Base-by-base conservation (phyloP, 2,888 invertebrate genomes). In the Mimas tiliae region DNA sequence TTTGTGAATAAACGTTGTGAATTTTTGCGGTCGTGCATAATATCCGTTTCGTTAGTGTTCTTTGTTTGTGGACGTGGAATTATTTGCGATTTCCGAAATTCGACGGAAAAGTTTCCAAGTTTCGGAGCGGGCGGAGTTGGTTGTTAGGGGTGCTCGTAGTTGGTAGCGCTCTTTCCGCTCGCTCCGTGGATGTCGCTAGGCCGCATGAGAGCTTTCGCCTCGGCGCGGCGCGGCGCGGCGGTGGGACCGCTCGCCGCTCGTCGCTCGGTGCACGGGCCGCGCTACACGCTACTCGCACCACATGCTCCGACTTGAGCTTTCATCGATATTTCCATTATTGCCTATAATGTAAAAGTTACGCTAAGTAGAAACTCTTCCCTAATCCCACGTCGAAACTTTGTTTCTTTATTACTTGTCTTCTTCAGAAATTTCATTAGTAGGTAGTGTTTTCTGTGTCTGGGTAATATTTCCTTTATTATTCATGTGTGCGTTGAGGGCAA, bases 31-130 rank as follows among this genome's bases (percentile, higher is more conserved):
- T 79, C 78, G 84, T 85, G 84, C 72, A 76, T 80, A 77, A 73
- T 72, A 70, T 66, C 68, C 72, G 67, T 70, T 75, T 74, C 66
- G 72, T 78, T 78, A 72, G 86, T 88, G 88, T 74, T 84, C 77
- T 77, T 80, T 80, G 78, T 84, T 82, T 80, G 85, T 88, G 89
- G 77, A 81, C 79, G 83, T 78, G 83, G 83, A 83, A 77, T 72
- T 82, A 77, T 69, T 80, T 80, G 80, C 86, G 85, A 86, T 87
- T 91, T 93, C 90, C 90, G 91, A 91, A 91, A 88, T 92, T 91
- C 90, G 90, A 88, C 84, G 86, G 84, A 81, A 86, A 88, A 86
- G 78, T 88, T 88, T 84, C 73, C 77, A 81, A 79, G 79, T 81
- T 79, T 82, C 83, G 83, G 82, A 84, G 86, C 85, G 83, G 84